Evolutionary conservation across 2,888 invertebrate genomes (phyloP), one percentile per base, ranked within the genome.

Genomic region (Platycheirus albimanus): DNA sequence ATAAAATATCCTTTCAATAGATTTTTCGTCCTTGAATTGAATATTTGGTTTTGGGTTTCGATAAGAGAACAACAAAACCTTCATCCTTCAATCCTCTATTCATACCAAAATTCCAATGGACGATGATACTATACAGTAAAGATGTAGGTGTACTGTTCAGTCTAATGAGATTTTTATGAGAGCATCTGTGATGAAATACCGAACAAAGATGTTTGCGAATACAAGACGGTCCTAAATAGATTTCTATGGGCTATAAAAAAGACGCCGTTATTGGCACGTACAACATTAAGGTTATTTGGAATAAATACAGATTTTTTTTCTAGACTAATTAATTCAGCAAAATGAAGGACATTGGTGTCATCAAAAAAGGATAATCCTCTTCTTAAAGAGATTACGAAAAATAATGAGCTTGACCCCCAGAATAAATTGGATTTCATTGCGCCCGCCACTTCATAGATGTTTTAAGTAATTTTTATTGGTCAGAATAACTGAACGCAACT

Each of bases 101-200:
- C n/a, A n/a, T n/a, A 13, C 38, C 30, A 33, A 30, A 52, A n/a
- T n/a, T n/a, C n/a, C n/a, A n/a, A n/a, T n/a, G n/a, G 24, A 38
- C 3, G 15, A 36, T n/a, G 52, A 28, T 43, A 10, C 10, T 20
- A n/a, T 3, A n/a, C 10, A 11, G 1, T 8, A 28, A 7, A 49
- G 20, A 41, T 15, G 49, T 49, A n/a, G n/a, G n/a, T n/a, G n/a
- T n/a, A n/a, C n/a, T 33, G 20, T 63, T 24, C 13, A 28, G 17
- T 56, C 49, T 66, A 56, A 66, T 74, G 47, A 20, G 38, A 49
- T 17, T 74, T 66, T 66, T 49, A 74, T 66, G 38, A 70, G 70
- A 19, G 24, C n/a, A 13, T 11, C 49, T 20, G 2, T 13, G 8
- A 33, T 33, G 5, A 33, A 33, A 8, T 33, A 24, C 24, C 6